Evolutionary conservation across 2,113 vertebrate species (phyloP), one percentile per base, ranked within the genome.

Genomic region (Chitala chitala): DNA sequence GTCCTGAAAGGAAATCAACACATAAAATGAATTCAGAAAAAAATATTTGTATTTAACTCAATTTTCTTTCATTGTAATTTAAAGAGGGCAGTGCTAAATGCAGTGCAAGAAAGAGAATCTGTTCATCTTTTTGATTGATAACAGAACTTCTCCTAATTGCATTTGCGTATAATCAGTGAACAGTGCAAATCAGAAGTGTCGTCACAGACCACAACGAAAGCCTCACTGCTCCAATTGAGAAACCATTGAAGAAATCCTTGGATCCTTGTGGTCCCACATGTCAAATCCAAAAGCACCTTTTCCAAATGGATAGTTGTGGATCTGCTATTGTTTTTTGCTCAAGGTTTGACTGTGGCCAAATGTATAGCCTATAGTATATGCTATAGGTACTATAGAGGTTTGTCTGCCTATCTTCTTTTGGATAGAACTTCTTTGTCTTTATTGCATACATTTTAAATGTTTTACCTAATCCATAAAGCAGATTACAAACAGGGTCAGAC

Each of bases 41-140:
- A 50, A 80, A 86, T 73, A 85, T 86, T 76, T 84, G 86, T 61
- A 15, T 61, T 61, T 61, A 4, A 15, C 33, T 51, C 48, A 10
- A 15, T 51, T 51, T 51, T 51, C 46, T 48, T 5, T 48, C 9
- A 48, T 48, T 48, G 12, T 51, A 51, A 51, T 8, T 51, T 2
- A 51, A 8, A 51, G 20, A 51, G 48, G 48, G 12, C 12, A 51
- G n/a, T n/a, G n/a, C n/a, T 51, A 51, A 51, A 20, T 10, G 48
- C 48, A 51, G 48, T 15, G 7, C 48, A 10, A 8, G 7, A 8
- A 10, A 51, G 48, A n/a, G n/a, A n/a, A n/a, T n/a, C n/a, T n/a
- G n/a, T n/a, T n/a, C n/a, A n/a, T n/a, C n/a, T n/a, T n/a, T n/a
- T n/a, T n/a, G n/a, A n/a, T n/a, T 20, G 2, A 9, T 2, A 51